Percentiles rank a stretch among this genome's conserved stretches.
phyloP scores from a whole-genome alignment of 2,888 invertebrate genomes.

The Orgyia antiqua region DNA sequence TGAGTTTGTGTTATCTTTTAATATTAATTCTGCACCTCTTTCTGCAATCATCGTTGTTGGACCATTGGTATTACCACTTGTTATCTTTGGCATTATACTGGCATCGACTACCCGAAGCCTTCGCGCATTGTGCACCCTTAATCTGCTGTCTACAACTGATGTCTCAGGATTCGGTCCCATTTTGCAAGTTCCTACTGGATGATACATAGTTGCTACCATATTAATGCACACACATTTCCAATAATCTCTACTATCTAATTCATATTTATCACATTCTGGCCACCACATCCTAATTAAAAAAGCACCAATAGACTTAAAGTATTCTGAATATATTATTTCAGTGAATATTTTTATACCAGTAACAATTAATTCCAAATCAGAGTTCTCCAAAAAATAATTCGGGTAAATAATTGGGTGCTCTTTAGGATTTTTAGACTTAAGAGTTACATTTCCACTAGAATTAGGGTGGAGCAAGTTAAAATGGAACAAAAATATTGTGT shows the following conservation, averaged over 20 bases:
- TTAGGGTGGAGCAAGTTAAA: conserved; percentile 64
- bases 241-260: conserved; percentile 35
- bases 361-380: conserved; percentile 60
- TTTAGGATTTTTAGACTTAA: conserved; percentile 75
- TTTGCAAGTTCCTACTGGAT: conserved; percentile 81
- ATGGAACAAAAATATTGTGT: conserved; percentile 41
- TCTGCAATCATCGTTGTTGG: conserved; percentile 89
- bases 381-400: conserved; percentile 72
- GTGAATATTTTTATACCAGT: conserved; percentile 41
- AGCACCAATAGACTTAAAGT: conserved; percentile 11
- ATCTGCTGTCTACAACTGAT: conserved; percentile 70
- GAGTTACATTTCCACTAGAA: conserved; percentile 73
- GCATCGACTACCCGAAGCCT: conserved; percentile 85
- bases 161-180: conserved; percentile 67
- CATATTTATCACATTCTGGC: conserved; percentile 33
- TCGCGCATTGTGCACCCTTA: conserved; percentile 80
- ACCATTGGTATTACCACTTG: conserved; percentile 88
- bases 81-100: conserved; percentile 86
- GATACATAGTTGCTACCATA: conserved; percentile 72
- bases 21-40: conserved; percentile 84
- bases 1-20: conserved; percentile 57
- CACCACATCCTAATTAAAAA: conserved; percentile 34
- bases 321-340: conserved; percentile 27
- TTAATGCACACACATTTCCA: conserved; percentile 65
- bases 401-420: conserved; percentile 43